A percentile compares a stretch with the other conserved stretches of the same genome.
Evolutionary conservation across 2,113 vertebrate genomes (phyloP).

Genomic region (Mobula hypostoma): DNA sequence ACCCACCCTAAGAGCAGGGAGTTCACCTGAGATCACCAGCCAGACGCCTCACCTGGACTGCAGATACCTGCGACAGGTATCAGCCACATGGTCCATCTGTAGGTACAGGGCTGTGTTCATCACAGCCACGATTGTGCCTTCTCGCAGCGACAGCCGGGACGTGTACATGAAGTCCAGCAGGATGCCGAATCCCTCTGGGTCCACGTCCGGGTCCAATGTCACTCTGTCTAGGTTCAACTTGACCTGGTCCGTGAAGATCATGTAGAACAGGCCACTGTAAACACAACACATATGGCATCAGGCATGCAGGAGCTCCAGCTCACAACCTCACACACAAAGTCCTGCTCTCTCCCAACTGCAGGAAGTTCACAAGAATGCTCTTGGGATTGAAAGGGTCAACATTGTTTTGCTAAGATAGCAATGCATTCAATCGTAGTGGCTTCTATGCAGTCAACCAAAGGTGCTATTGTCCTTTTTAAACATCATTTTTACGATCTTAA

Average conservation of each 20-base stretch:
- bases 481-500: no score
- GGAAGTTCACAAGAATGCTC: no score
- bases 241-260: constrained; percentile 94
- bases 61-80: constrained; percentile 92
- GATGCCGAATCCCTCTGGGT: constrained; percentile 90
- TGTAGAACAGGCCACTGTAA: constrained; percentile 88
- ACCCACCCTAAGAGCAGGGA: no score
- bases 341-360: no score
- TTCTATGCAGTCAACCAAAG: no score
- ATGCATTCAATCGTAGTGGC: no score
- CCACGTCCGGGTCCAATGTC: constrained; percentile 90
- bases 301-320: no score
- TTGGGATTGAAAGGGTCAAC: no score
- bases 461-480: no score
- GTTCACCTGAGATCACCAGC: neutral
- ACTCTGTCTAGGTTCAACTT: constrained; percentile 92
- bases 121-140: constrained; percentile 86
- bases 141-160: constrained; percentile 83
- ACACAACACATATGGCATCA: neutral
- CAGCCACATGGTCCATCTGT: constrained; percentile 97
- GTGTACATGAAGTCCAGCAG: constrained; percentile 99
- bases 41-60: constrained; percentile 77
- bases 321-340: no score
- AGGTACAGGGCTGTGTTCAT: constrained; percentile 94
- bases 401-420: no score